These are phyloP conservation scores for Octomys mimax DNA, from an alignment of 2,797 vertebrate species.

Conservation along the genomic window DNA sequence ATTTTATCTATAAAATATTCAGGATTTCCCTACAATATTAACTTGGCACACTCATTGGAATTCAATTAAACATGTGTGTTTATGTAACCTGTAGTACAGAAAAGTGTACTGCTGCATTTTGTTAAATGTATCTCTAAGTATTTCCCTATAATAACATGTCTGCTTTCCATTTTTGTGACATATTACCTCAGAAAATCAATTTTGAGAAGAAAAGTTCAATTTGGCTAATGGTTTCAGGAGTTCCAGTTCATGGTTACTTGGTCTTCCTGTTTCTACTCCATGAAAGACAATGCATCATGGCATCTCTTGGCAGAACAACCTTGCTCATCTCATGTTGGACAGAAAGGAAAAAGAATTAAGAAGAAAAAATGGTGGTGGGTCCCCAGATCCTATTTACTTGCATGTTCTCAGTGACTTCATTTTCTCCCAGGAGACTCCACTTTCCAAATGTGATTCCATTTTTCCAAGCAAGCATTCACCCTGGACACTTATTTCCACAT, in stretches of 20 bases:
- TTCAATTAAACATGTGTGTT: not conserved
- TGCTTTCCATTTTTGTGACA: not conserved
- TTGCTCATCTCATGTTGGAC: not conserved
- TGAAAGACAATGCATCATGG: not conserved
- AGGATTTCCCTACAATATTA: not conserved
- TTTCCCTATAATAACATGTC: not conserved
- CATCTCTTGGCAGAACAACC: not conserved
- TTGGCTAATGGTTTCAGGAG: not conserved
- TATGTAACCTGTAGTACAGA: not conserved
- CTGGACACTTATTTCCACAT: not conserved
- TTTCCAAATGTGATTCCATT: not conserved
- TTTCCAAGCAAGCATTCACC: not conserved
- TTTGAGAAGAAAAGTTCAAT: not conserved
- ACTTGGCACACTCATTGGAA: not conserved
- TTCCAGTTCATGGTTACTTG: not conserved
- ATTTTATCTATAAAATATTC: not conserved
- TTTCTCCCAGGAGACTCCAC: not conserved
- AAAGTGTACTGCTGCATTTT: not conserved
- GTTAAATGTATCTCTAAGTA: not conserved
- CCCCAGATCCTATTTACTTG: too few species aligned
- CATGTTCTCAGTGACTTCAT: not conserved
- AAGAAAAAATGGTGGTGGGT: not conserved
- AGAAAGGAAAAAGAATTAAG: not conserved
- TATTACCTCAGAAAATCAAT: not conserved
- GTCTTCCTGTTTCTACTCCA: not conserved